Evolutionary conservation across 2,888 invertebrate genomes (phyloP), one percentile per base, ranked within the genome.

Genomic region (Ormyrus thymus): DNA sequence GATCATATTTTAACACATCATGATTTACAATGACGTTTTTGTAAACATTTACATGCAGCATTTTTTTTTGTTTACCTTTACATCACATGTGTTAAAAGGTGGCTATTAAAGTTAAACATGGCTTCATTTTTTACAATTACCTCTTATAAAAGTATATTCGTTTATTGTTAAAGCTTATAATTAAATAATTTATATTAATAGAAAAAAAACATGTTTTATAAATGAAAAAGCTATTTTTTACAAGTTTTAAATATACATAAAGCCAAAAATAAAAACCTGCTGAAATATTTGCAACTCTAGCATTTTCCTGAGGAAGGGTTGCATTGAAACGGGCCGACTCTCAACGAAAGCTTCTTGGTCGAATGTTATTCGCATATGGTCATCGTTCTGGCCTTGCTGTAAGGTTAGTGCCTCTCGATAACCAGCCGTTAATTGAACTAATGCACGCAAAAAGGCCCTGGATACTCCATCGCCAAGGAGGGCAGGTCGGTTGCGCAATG

Each of bases 401-500:
- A 94, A 94, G 89, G 94, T 94, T 62, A 98, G 93, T 48, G 97
- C 98, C 90, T 98, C 97, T 82, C 97, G 92, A 90, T 98, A 98
- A 82, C 97, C 97, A 66, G 98, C 98, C 85, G 99, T 98, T 75
- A 99, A 92, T 89, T 96, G 95, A 10, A 98, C 98, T 83, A 98
- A 92, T 9, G 98, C 96, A 80, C 95, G 92, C 74, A 99, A 92
- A 91, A 99, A 99, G 64, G 98, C 96, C 86, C 97, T 93, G 4
- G 98, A 96, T 6, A 99, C 95, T 0, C 97, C 96, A 90, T 99
- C 98, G 0, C 98, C 98, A 78, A 97, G 91, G 76, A 94, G 91
- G 70, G 94, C 94, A 83, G 96, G 93, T 85, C 94, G 93, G 87
- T 94, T 94, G 86, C 95, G 94, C 86, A 97, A 91, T 81, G 95